Evolutionary conservation across 2,113 vertebrate species (phyloP).

Genomic region (Bagarius yarrelli): DNA sequence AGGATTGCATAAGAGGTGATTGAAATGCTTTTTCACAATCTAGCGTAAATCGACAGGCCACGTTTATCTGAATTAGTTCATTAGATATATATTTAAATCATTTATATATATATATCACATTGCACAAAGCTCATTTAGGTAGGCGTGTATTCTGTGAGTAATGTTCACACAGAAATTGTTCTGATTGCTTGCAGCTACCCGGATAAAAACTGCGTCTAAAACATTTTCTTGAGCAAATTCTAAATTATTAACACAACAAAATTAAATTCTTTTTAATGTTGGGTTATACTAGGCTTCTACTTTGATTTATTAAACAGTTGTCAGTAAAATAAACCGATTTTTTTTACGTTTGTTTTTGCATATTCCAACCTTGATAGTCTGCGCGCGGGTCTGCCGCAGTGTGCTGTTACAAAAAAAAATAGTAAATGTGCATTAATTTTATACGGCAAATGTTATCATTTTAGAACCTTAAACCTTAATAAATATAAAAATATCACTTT

Average conservation of each 20-base stretch:
- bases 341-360: conserved; percentile 9
- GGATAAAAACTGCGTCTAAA: neutral
- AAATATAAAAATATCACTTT: conserved; percentile 38
- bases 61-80: conserved; percentile 8
- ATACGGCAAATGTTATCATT: conserved; percentile 19
- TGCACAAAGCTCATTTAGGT: conserved; percentile 27
- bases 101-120: conserved; percentile 20
- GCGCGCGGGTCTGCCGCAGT: neutral
- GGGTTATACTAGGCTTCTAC: neutral
- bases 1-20: conserved; percentile 22
- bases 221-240: neutral
- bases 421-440: neutral
- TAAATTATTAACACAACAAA: neutral
- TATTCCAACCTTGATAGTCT: conserved; percentile 19
- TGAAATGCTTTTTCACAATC: neutral
- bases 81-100: conserved; percentile 43
- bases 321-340: neutral
- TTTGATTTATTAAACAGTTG: neutral
- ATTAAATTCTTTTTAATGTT: neutral
- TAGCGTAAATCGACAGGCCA: neutral
- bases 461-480: neutral
- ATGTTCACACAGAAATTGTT: conserved; percentile 12
- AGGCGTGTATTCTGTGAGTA: conserved; percentile 31
- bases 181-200: conserved; percentile 10
- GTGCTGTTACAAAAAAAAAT: neutral